phyloP scores from a whole-genome alignment of 2,888 invertebrate genomes.

The Asteroscopus sphinx region DNA sequence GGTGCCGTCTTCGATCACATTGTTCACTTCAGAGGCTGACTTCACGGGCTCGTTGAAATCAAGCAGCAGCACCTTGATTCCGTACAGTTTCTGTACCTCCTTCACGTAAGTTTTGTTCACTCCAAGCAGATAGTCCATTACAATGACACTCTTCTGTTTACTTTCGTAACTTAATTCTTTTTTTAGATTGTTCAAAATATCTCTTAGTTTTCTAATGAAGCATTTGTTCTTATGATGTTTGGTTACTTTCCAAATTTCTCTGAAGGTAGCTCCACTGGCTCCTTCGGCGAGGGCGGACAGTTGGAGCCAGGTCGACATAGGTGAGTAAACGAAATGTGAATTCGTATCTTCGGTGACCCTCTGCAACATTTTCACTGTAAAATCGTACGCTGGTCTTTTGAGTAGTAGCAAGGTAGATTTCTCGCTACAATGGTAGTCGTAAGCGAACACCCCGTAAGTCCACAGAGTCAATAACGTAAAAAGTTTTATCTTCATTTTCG shows the following conservation, averaged over 20 bases:
- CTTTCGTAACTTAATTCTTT: constrained; percentile 59
- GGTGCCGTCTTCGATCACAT: constrained; percentile 60
- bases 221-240: constrained; percentile 67
- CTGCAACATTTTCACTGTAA: constrained; percentile 73
- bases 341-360: constrained; percentile 68
- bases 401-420: constrained; percentile 62
- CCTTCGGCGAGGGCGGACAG: constrained; percentile 74
- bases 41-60: constrained; percentile 64
- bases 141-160: constrained; percentile 66
- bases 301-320: constrained; percentile 77
- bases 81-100: constrained; percentile 63
- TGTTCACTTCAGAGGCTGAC: constrained; percentile 66
- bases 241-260: constrained; percentile 73
- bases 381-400: constrained; percentile 72
- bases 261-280: constrained; percentile 65
- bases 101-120: constrained; percentile 67
- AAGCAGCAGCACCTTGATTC: constrained; percentile 65
- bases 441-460: constrained; percentile 30
- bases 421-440: constrained; percentile 62
- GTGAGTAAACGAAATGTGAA: constrained; percentile 78
- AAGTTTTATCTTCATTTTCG: constrained; percentile 63
- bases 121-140: constrained; percentile 67
- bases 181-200: constrained; percentile 65
- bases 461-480: constrained; percentile 55
- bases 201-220: constrained; percentile 66